Evolutionary conservation across 2,113 vertebrate species (phyloP), one percentile per base, ranked within the genome.

Genomic region (Labeo rohita): DNA sequence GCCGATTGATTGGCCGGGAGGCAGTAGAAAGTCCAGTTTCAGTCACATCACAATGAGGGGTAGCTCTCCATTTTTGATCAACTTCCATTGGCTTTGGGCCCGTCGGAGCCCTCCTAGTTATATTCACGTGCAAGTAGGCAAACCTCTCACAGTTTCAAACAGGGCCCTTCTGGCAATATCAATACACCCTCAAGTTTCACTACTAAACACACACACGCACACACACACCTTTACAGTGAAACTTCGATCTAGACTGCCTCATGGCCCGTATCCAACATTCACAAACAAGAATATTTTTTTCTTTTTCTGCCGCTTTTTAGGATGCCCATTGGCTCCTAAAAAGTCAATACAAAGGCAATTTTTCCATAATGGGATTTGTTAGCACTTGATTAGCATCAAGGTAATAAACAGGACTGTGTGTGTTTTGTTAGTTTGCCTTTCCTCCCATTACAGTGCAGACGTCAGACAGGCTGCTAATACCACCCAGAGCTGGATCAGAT

Each of bases 81-180:
- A 61, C 54, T 59, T 56, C 76, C 85, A 87, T 90, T 84, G 87
- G 86, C 59, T n/a, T 59, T 77, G 39, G 39, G 84, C 89, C 88
- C 84, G 61, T 75, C 86, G 87, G 87, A 83, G 73, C 87, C 87
- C 91, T 90, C 89, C 88, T 36, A 59, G 89, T 91, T 88, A 91
- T 81, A 80, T 91, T 92, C 92, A 91, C 89, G 86, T 92, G 75
- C 88, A 92, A 91, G 88, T 90, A 90, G 91, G 87, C 91, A 90
- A 54, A 83, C 75, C 88, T 91, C 18, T 86, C 88, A 88, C 78
- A 86, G 77, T 84, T 86, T 91, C 87, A 79, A 72, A 86, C 43
- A 90, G 88, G 87, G 74, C 88, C 91, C 93, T 91, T 89, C 85
- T 87, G 90, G 92, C 90, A 89, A 90, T 90, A 85, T 93, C 92